Evolutionary conservation across 2,797 vertebrate genomes (phyloP), one percentile per base, ranked within the genome.

Genomic region (Semotilus atromaculatus): DNA sequence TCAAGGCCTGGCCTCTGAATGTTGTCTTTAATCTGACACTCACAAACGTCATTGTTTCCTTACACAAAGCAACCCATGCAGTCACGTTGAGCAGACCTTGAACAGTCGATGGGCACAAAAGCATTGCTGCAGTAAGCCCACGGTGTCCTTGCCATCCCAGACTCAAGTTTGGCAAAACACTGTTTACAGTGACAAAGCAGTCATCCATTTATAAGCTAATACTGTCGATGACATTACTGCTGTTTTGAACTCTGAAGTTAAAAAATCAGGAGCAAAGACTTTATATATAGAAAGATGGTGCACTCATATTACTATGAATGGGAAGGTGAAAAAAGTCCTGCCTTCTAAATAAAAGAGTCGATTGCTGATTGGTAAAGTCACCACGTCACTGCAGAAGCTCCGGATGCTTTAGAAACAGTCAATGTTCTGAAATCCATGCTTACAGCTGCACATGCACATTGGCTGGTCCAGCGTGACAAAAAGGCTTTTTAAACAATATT

Each of bases 21-120:
- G 31, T 31, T n/a, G 23, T 19, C 51, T 84, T 83, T 53, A 66
- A 51, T 83, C 58, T 83, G 43, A 38, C 29, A 29, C 43, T 53
- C 72, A 67, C 19, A 82, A 64, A 48, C 58, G 16, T 19, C 13
- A 84, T 78, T 84, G 82, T 84, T 84, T 78, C 66, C 82, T 70
- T 55, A 29, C 64, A 78, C 82, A 78, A 83, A 68, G 34, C 72
- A 76, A 36, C 45, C 71, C 31, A 53, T 66, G 72, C 40, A 73
- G 70, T 74, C 70, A 74, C 70, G 23, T 51, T 51, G 36, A 82
- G 53, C 71, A 36, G 72, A 76, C 45, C 72, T 67, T 67, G 60
- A 83, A 60, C 11, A 23, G 34, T 67, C 60, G 26, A 66, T 64
- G 40, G 19, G 29, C 55, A 75, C 36, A 48, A 48, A 5, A 82